A percentile compares a stretch with the other conserved stretches of the same genome.
Conservation (phyloP, 2,888 invertebrate genomes). For the Trissolcus brochymenae region DNA sequence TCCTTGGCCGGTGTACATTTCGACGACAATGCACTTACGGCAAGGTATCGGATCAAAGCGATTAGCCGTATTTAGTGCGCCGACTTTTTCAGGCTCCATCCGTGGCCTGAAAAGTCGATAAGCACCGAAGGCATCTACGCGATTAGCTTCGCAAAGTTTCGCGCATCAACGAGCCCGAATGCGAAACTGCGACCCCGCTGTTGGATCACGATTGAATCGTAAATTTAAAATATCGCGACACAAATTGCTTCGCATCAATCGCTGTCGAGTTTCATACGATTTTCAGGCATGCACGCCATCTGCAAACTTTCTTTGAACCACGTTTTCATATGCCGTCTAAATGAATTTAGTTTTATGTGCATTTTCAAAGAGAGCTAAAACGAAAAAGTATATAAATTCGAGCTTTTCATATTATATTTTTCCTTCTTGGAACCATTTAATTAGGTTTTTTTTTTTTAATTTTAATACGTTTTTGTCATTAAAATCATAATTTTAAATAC, state of each 20-base stretch:
- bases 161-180: slow-evolving; percentile 62
- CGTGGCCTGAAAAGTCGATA: slow-evolving; percentile 29
- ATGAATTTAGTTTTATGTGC: slow-evolving; percentile 5
- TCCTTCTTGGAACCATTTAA: no score
- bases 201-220: slow-evolving; percentile 31
- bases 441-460: not conserved
- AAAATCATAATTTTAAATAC: no score
- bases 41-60: slow-evolving; percentile 51
- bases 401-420: no score
- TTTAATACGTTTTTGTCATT: no score
- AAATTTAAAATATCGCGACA: slow-evolving; percentile 27
- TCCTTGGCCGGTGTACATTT: slow-evolving; percentile 26
- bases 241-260: not conserved
- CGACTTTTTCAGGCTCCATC: slow-evolving; percentile 15
- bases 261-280: not conserved
- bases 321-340: not conserved
- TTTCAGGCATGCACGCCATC: no score
- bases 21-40: slow-evolving; percentile 41
- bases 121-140: slow-evolving; percentile 57
- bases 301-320: no score
- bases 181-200: slow-evolving; percentile 36
- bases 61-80: slow-evolving; percentile 52
- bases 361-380: not conserved
- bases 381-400: not conserved
- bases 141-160: slow-evolving; percentile 64